Evolutionary conservation across 2,797 vertebrate genomes (phyloP).

Genomic region (Labroides dimidiatus): DNA sequence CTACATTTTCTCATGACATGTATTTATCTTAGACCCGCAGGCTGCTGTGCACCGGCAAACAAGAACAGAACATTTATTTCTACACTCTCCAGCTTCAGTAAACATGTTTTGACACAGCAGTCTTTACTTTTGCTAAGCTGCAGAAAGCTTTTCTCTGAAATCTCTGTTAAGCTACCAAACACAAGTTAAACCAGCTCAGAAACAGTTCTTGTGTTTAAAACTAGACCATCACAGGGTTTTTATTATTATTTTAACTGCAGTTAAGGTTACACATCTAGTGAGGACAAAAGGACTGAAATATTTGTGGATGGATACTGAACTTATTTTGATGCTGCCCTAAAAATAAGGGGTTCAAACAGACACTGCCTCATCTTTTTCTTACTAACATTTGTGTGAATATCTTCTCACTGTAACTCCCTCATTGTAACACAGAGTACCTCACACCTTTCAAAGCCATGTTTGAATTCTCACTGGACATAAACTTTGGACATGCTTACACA

Average conservation of each 20-base stretch:
- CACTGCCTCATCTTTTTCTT: background rate
- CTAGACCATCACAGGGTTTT: too few species aligned
- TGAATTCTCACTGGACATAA: too few species aligned
- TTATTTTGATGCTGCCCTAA: background rate
- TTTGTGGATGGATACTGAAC: background rate
- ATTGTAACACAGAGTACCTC: too few species aligned
- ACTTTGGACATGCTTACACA: background rate
- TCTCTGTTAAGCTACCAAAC: background rate
- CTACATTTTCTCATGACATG: background rate
- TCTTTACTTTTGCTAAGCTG: background rate
- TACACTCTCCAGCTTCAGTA: background rate
- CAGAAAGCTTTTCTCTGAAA: too few species aligned
- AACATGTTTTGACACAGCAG: conserved; percentile 10
- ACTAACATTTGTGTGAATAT: background rate
- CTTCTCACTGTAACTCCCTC: too few species aligned
- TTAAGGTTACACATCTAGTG: background rate
- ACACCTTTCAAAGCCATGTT: too few species aligned
- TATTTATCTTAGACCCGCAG: too few species aligned
- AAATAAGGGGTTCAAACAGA: conserved; percentile 9
- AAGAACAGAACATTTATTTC: background rate
- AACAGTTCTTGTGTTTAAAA: too few species aligned
- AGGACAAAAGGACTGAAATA: background rate
- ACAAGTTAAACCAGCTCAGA: too few species aligned
- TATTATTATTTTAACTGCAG: too few species aligned
- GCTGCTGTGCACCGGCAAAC: background rate